Conservation (phyloP, 2,888 invertebrate genomes). For the Adelphocoris suturalis region DNA sequence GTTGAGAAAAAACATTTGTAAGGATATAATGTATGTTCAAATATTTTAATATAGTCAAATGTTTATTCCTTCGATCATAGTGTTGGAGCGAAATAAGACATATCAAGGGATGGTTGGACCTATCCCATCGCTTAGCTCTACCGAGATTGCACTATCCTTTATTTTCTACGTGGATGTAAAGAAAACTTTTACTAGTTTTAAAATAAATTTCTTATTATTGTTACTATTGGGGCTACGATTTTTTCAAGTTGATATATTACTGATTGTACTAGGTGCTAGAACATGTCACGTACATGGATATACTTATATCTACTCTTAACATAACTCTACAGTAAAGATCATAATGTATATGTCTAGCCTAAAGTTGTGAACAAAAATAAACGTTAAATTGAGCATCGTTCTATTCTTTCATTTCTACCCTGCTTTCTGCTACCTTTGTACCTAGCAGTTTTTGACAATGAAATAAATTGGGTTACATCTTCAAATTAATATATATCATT, state of each 20-base stretch:
- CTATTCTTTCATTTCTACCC: constrained; percentile 53
- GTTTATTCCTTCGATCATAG: constrained; percentile 33
- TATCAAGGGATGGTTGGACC: constrained; percentile 53
- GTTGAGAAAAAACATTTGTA: constrained; percentile 40
- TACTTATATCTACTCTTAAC: constrained; percentile 51
- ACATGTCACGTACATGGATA: constrained; percentile 3
- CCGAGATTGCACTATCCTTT: constrained; percentile 39
- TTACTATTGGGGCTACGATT: constrained; percentile 52
- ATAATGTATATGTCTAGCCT: constrained; percentile 69
- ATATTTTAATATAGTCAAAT: constrained; percentile 57
- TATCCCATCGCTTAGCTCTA: constrained; percentile 68
- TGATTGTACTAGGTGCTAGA: constrained; percentile 49
- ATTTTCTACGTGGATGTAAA: constrained; percentile 67
- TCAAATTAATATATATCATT: too few relatives aligned
- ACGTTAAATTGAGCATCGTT: constrained; percentile 69
- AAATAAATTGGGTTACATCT: too few relatives aligned
- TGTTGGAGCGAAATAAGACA: constrained; percentile 60
- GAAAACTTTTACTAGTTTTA: constrained; percentile 46
- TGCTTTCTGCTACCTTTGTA: not conserved
- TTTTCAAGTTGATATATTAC: constrained; percentile 43
- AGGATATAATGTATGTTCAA: constrained; percentile 48
- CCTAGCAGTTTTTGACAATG: too few relatives aligned
- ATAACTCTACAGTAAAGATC: constrained; percentile 56
- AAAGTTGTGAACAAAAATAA: constrained; percentile 67
- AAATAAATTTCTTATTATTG: constrained; percentile 55